Percentiles rank a stretch among this genome's conserved stretches.
phyloP scores from a whole-genome alignment of 2,797 vertebrate species.

The Alca torda region DNA sequence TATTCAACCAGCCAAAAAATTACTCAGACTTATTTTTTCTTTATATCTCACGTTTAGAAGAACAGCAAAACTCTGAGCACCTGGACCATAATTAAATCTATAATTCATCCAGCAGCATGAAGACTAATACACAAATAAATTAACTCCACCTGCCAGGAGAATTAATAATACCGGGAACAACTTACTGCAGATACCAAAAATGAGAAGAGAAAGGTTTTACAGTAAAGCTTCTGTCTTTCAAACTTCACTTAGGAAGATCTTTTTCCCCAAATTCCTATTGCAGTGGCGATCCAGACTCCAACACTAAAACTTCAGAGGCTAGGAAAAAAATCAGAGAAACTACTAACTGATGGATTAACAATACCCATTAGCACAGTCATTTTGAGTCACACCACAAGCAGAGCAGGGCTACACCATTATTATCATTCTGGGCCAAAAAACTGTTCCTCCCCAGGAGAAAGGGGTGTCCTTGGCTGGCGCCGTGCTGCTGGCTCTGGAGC shows the following conservation, averaged over 20 bases:
- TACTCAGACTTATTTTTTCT: constrained; percentile 41
- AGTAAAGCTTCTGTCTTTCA: neutral
- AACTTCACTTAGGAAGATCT: neutral
- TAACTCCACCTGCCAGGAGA: constrained; percentile 24
- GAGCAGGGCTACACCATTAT: neutral
- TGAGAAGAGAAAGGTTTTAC: neutral
- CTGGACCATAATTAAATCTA: constrained; percentile 52
- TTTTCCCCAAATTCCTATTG: neutral
- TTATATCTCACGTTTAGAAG: constrained; percentile 17
- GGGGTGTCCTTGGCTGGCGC: neutral
- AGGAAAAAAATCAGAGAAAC: neutral
- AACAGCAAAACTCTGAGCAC: constrained; percentile 37
- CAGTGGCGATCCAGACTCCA: neutral
- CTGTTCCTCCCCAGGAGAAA: fast-evolving
- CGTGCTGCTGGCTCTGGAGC: neutral
- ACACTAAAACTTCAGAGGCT: neutral
- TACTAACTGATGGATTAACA: fast-evolving
- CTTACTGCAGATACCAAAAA: neutral
- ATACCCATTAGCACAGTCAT: neutral
- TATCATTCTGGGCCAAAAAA: neutral
- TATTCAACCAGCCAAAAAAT: constrained; percentile 36
- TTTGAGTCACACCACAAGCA: fast-evolving
- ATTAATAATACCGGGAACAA: constrained; percentile 18
- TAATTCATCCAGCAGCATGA: constrained; percentile 39
- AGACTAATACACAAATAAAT: constrained; percentile 42